Percentiles rank a stretch among this genome's conserved stretches.
These are phyloP conservation scores for Stercorarius parasiticus DNA, from an alignment of 2,113 vertebrate species.

Conservation along the genomic window DNA sequence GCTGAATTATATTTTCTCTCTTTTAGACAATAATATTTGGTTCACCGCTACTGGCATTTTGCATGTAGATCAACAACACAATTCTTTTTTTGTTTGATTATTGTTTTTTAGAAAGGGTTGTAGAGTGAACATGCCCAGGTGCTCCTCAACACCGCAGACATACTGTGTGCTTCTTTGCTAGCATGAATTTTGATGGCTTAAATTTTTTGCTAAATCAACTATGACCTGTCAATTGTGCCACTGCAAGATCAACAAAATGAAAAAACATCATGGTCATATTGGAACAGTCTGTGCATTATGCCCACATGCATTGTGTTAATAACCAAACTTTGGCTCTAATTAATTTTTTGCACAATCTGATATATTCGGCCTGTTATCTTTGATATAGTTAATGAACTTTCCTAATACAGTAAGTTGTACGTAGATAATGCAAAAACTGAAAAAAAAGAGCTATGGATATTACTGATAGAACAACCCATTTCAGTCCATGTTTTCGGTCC, in stretches of 20 bases:
- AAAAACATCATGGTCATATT: not conserved
- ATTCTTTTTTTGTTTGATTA: not conserved
- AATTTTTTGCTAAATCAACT: not conserved
- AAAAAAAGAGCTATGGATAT: not conserved
- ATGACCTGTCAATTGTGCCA: not conserved
- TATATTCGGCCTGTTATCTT: not conserved
- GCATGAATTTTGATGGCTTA: not conserved
- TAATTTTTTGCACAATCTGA: not conserved
- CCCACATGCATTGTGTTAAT: fast-evolving
- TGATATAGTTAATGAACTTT: not conserved
- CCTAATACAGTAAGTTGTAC: not conserved
- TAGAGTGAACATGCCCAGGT: not conserved
- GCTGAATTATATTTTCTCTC: not conserved
- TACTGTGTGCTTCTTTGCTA: not conserved
- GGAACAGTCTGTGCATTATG: not conserved
- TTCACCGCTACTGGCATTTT: not conserved
- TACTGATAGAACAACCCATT: not conserved
- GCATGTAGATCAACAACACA: not conserved
- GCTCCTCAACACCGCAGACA: not conserved
- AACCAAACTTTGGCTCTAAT: not conserved
- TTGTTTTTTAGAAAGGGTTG: not conserved
- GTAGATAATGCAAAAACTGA: not conserved
- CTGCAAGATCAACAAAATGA: not conserved
- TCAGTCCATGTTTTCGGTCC: not conserved
- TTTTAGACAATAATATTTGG: not conserved